phyloP scores from a whole-genome alignment of 1,140 invertebrate species.

The Pomacea maculata region DNA sequence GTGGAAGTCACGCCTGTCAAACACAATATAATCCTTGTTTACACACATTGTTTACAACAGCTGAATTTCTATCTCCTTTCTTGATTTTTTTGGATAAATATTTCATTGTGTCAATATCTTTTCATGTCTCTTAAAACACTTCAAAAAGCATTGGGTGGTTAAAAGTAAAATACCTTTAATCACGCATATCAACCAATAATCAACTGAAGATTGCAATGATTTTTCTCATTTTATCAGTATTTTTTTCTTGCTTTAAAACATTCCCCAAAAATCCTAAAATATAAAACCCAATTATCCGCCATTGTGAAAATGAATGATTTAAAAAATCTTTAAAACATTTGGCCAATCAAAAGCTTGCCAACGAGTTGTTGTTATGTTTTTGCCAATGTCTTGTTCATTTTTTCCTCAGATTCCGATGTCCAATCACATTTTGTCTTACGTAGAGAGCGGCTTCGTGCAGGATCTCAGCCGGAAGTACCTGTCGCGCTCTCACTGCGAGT shows the following conservation, averaged over 20 bases:
- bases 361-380: too few species aligned
- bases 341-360: too few species aligned
- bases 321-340: too few species aligned
- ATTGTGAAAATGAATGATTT: too few species aligned
- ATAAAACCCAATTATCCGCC: too few species aligned
- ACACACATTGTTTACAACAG: too few species aligned
- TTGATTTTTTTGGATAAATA: not conserved
- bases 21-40: too few species aligned
- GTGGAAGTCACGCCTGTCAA: not conserved
- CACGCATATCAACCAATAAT: not conserved
- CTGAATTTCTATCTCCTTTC: not conserved
- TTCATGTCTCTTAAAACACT: too few species aligned
- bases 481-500: constrained; percentile 31
- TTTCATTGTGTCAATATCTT: not conserved
- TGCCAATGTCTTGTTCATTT: not conserved
- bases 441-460: constrained; percentile 37
- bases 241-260: too few species aligned
- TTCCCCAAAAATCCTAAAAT: too few species aligned
- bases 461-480: constrained; percentile 40
- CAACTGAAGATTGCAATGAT: not conserved
- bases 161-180: not conserved
- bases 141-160: too few species aligned
- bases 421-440: constrained; percentile 36
- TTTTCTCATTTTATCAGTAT: not conserved
- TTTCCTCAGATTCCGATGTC: constrained; percentile 31